Conservation (phyloP, 2,113 vertebrate genomes). For the Cyprinodon variegatus region DNA sequence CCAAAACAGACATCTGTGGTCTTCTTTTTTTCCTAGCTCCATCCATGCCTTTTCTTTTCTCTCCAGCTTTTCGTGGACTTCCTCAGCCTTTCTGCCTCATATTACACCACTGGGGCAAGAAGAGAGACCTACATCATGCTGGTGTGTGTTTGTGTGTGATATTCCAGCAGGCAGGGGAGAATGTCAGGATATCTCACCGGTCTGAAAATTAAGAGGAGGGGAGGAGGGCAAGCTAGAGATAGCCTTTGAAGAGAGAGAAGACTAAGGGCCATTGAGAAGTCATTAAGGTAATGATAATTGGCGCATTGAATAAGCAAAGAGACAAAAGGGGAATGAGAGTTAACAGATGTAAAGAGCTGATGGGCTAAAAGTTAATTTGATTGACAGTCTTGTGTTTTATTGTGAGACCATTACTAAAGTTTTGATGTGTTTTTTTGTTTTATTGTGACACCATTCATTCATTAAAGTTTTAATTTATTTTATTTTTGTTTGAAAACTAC, state of each 20-base stretch:
- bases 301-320: slow-evolving; percentile 75
- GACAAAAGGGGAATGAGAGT: slow-evolving; percentile 57
- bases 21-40: slow-evolving; percentile 26
- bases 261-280: slow-evolving; percentile 73
- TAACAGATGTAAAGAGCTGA: slow-evolving; percentile 48
- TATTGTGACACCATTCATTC: not conserved
- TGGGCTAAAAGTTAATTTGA: slow-evolving; percentile 58
- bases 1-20: slow-evolving; percentile 66
- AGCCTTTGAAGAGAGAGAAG: slow-evolving; percentile 70
- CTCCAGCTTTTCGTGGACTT: slow-evolving; percentile 16
- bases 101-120: slow-evolving; percentile 16
- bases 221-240: slow-evolving; percentile 61
- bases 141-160: slow-evolving; percentile 26
- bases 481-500: too few relatives aligned
- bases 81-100: slow-evolving; percentile 32
- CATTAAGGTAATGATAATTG: slow-evolving; percentile 81
- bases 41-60: slow-evolving; percentile 19
- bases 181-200: slow-evolving; percentile 69
- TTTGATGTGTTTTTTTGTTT: slow-evolving; percentile 28
- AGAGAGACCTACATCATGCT: slow-evolving; percentile 13
- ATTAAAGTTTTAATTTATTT: slow-evolving; percentile 10
- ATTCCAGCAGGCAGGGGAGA: slow-evolving; percentile 24
- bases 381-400: slow-evolving; percentile 52
- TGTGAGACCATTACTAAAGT: not conserved
- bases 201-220: slow-evolving; percentile 61